Evolutionary conservation across 2,113 vertebrate species (phyloP).

Genomic region (Dinomys branickii): DNA sequence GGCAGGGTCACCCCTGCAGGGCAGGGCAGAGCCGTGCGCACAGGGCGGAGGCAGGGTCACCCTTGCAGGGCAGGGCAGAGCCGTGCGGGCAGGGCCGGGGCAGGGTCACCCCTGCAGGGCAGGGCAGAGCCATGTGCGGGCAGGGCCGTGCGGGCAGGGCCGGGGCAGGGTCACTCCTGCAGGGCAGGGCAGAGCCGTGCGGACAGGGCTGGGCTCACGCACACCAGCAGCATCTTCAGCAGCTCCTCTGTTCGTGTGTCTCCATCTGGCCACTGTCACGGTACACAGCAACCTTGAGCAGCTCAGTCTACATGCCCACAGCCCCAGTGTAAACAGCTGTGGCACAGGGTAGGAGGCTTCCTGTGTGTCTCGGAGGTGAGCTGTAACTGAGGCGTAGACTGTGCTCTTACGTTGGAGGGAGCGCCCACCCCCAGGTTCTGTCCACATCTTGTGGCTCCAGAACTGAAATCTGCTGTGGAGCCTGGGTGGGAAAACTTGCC

Average conservation of each 20-base stretch:
- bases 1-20: too few relatives aligned
- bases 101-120: background rate
- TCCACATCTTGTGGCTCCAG: background rate
- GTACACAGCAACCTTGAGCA: fast-evolving
- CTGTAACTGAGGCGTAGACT: fast-evolving
- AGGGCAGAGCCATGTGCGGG: too few relatives aligned
- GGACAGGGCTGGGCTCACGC: too few relatives aligned
- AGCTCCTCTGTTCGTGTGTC: background rate
- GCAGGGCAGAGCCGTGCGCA: too few relatives aligned
- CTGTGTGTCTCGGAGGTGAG: fast-evolving
- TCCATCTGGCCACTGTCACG: background rate
- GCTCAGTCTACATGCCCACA: fast-evolving
- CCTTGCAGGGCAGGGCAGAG: background rate
- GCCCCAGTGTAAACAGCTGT: fast-evolving
- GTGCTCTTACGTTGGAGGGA: fast-evolving
- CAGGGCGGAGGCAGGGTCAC: too few relatives aligned
- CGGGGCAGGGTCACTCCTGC: background rate
- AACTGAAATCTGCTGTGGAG: background rate
- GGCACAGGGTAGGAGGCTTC: fast-evolving
- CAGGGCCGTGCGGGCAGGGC: too few relatives aligned
- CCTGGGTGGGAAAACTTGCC: background rate
- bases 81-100: too few relatives aligned
- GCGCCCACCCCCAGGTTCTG: fast-evolving
- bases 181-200: too few relatives aligned
- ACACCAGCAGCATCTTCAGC: background rate